Evolutionary conservation across 1,140 invertebrate genomes (phyloP).

Genomic region (Pomacea maculata): DNA sequence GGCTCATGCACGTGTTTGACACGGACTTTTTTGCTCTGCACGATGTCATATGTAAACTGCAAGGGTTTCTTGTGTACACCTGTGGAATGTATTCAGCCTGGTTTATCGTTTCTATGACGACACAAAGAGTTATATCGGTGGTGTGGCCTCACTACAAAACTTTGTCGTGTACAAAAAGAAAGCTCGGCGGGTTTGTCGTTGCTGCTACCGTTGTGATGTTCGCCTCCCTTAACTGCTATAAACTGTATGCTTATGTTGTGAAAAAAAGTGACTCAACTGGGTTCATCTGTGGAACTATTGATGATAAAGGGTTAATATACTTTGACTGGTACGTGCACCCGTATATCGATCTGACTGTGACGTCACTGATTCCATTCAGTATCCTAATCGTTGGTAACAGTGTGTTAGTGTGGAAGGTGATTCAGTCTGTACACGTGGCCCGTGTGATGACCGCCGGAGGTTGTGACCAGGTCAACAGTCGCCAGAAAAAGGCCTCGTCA

Average conservation of each 20-base stretch:
- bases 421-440: constrained; percentile 6
- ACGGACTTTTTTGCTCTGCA: constrained; percentile 31
- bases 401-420: constrained; percentile 21
- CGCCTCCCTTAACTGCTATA: too few species aligned
- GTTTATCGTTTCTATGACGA: constrained; percentile 44
- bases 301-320: too few species aligned
- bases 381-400: constrained; percentile 16
- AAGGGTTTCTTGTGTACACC: constrained; percentile 35
- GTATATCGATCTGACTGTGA: constrained; percentile 8
- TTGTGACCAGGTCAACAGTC: too few species aligned
- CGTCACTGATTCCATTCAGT: constrained; percentile 19
- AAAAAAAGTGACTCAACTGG: too few species aligned
- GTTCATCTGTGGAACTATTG: neutral
- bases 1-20: constrained; percentile 32
- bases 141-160: constrained; percentile 37
- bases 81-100: constrained; percentile 37
- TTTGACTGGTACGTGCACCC: neutral
- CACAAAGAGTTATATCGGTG: constrained; percentile 39
- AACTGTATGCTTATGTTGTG: too few species aligned
- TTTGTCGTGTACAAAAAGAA: neutral
- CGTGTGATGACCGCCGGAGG: too few species aligned
- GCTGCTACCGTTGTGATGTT: too few species aligned
- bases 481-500: too few species aligned
- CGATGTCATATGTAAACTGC: constrained; percentile 33
- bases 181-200: too few species aligned